A percentile compares a stretch with the other conserved stretches of the same genome.
phyloP scores from a whole-genome alignment of 1,140 invertebrate genomes.

The Drosophila tropicalis region DNA sequence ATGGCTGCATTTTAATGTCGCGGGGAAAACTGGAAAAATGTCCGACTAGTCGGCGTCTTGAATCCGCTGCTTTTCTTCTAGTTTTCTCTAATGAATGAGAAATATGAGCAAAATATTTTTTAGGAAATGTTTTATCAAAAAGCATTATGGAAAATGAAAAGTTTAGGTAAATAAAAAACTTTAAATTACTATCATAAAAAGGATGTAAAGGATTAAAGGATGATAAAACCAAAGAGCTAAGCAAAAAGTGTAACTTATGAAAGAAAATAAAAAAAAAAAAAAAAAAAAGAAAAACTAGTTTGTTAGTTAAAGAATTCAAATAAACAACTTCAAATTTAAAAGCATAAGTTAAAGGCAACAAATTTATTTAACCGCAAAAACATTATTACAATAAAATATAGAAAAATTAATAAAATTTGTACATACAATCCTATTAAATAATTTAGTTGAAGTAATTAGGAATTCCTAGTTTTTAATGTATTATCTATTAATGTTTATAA shows the following conservation, averaged over 20 bases:
- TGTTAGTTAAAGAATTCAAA: not conserved
- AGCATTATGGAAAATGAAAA: not conserved
- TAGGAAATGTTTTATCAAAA: too few species aligned
- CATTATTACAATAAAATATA: not conserved
- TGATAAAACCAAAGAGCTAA: not conserved
- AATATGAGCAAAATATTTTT: not conserved
- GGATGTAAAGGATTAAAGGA: not conserved
- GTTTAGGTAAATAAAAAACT: not conserved
- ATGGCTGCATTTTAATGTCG: constrained; percentile 63
- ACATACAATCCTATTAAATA: not conserved
- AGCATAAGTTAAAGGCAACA: not conserved
- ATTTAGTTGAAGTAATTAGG: not conserved
- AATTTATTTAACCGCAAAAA: not conserved
- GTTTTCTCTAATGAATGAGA: not conserved
- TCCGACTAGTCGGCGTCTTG: not conserved
- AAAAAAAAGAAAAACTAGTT: not conserved
- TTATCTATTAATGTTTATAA: not conserved
- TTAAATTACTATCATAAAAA: not conserved
- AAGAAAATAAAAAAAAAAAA: not conserved
- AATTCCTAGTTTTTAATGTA: not conserved
- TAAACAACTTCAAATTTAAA: not conserved
- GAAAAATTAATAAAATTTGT: not conserved
- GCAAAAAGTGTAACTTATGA: not conserved
- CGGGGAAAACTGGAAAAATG: constrained; percentile 4
- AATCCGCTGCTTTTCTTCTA: not conserved